These are phyloP conservation scores for Drosophila picticornis DNA, from an alignment of 2,888 invertebrate genomes.

Conservation along the genomic window DNA sequence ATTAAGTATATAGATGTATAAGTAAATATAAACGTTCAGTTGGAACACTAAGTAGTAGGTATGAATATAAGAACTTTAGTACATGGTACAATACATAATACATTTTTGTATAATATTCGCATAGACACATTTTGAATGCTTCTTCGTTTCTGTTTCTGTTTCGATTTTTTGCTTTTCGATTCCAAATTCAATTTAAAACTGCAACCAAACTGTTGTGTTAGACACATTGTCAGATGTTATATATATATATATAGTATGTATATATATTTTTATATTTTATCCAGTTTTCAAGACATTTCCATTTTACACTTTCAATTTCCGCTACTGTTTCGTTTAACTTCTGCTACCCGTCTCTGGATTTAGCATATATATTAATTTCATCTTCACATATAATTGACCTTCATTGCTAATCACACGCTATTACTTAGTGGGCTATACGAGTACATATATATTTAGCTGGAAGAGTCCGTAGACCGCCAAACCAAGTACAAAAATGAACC, in stretches of 20 bases:
- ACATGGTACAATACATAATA: constrained; percentile 58
- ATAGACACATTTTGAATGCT: constrained; percentile 80
- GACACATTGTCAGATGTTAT: constrained; percentile 48
- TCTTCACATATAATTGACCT: constrained; percentile 78
- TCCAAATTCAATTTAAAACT: constrained; percentile 42
- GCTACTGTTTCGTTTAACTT: constrained; percentile 8
- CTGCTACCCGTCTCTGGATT: constrained; percentile 35
- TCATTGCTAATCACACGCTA: constrained; percentile 81
- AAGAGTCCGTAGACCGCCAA: constrained; percentile 17
- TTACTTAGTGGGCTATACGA: constrained; percentile 50
- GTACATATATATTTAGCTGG: constrained; percentile 44
- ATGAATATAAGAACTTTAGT: constrained; percentile 50
- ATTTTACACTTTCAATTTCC: constrained; percentile 16
- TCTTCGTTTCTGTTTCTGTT: constrained; percentile 46
- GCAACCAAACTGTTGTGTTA: constrained; percentile 57
- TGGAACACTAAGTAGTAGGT: constrained; percentile 41
- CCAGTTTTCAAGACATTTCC: constrained; percentile 28
- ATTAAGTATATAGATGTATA: constrained; percentile 46
- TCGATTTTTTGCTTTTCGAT: constrained; percentile 57
- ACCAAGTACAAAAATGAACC: constrained; percentile 25
- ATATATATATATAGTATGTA: constrained; percentile 7
- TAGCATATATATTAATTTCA: constrained; percentile 71
- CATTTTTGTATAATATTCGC: constrained; percentile 57
- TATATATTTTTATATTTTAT: constrained; percentile 7
- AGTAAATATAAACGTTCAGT: constrained; percentile 46